phyloP scores from a whole-genome alignment of 2,797 vertebrate species.

The Cossypha dichroa region DNA sequence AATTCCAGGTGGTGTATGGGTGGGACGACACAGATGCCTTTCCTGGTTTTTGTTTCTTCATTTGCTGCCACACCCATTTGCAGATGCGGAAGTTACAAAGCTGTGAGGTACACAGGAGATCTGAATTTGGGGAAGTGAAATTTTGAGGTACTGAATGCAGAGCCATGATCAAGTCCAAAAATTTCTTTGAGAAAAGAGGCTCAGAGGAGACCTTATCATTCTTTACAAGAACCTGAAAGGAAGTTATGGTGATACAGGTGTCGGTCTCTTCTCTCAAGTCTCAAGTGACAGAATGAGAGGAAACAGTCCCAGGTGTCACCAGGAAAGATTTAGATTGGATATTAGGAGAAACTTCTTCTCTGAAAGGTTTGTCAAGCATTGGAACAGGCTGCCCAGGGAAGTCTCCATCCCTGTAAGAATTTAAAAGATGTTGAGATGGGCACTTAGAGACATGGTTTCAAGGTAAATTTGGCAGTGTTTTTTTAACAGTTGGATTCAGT shows the following conservation, averaged over 20 bases:
- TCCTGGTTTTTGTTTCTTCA: not conserved
- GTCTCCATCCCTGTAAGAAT: too few species aligned
- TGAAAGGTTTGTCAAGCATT: not conserved
- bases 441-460: not conserved
- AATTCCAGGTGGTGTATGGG: not conserved
- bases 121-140: not conserved
- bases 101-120: not conserved
- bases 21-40: rapidly evolving
- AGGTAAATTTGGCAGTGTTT: not conserved
- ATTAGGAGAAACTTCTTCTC: not conserved
- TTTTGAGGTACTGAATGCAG: not conserved
- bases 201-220: not conserved
- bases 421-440: rapidly evolving
- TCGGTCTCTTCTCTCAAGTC: not conserved
- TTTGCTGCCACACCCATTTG: not conserved
- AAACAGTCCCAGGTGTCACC: not conserved
- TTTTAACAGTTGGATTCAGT: not conserved
- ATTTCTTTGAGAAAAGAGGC: not conserved
- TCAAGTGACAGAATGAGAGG: not conserved
- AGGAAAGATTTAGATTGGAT: not conserved
- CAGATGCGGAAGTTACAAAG: not conserved
- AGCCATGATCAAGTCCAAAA: not conserved
- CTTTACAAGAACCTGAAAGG: not conserved
- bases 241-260: rapidly evolving
- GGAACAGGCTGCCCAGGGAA: not conserved